Percentiles rank a stretch among this genome's conserved stretches.
phyloP scores from a whole-genome alignment of 1,140 invertebrate species.

The Apis florea region DNA sequence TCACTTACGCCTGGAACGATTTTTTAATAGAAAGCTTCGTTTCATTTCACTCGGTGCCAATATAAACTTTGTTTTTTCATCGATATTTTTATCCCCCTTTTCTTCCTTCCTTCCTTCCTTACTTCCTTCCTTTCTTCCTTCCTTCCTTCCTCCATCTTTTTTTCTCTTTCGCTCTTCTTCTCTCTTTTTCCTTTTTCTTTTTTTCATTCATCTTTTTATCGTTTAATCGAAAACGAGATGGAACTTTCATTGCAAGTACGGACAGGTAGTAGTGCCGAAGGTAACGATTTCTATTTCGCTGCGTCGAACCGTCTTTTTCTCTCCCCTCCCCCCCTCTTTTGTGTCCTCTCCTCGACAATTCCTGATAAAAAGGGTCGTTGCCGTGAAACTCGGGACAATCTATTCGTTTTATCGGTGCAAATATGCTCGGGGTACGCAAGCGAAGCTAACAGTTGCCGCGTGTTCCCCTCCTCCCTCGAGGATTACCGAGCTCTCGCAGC shows the following conservation, averaged over 20 bases:
- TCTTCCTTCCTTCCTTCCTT: neutral
- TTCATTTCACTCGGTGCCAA: conserved; percentile 5
- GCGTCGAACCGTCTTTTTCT: conserved; percentile 44
- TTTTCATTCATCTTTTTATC: neutral
- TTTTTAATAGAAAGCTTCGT: conserved; percentile 35
- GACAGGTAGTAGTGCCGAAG: neutral
- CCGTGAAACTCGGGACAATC: conserved; percentile 54
- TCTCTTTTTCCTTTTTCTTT: no score
- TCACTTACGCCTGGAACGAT: neutral
- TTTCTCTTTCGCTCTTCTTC: neutral
- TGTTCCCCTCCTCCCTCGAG: neutral
- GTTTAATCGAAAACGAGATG: conserved; percentile 27
- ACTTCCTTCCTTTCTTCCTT: neutral
- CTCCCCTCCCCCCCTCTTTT: neutral
- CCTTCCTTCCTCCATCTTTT: neutral
- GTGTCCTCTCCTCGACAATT: neutral
- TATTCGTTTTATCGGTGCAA: conserved; percentile 60
- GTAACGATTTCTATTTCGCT: conserved; percentile 56
- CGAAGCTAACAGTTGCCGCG: conserved; percentile 37
- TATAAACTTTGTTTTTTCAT: conserved; percentile 26
- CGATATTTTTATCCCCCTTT: neutral
- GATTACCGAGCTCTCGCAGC: conserved; percentile 23
- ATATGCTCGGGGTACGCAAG: conserved; percentile 46
- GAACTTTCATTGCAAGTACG: conserved; percentile 18
- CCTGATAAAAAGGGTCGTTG: conserved; percentile 54